These are phyloP conservation scores for Perizoma affinitatum DNA, from an alignment of 2,888 invertebrate species.

Conservation along the genomic window DNA sequence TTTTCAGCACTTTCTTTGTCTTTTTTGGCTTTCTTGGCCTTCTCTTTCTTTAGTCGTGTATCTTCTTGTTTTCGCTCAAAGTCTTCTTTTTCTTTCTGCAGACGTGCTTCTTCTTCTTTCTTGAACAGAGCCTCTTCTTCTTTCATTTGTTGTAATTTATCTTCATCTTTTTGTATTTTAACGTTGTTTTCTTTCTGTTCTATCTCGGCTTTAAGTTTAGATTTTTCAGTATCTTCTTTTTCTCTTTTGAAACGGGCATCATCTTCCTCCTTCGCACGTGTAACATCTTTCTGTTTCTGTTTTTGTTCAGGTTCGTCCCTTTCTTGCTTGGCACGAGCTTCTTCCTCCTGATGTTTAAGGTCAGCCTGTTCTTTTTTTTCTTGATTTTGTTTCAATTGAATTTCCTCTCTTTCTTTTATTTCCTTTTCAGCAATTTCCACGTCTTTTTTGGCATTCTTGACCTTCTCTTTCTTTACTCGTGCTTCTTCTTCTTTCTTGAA, in stretches of 20 bases:
- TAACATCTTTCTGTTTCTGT: slow-evolving; percentile 26
- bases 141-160: slow-evolving; percentile 16
- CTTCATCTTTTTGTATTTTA: slow-evolving; percentile 27
- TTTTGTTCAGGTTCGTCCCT: slow-evolving; percentile 6
- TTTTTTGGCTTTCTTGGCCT: not conserved
- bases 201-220: not conserved
- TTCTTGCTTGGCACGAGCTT: not conserved
- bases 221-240: not conserved
- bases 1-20: not conserved
- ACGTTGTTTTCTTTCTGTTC: slow-evolving; percentile 21
- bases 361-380: slow-evolving; percentile 9
- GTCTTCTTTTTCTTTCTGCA: slow-evolving; percentile 9
- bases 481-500: slow-evolving; percentile 13
- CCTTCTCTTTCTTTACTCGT: not conserved
- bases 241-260: no score
- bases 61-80: slow-evolving; percentile 15
- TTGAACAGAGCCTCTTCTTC: slow-evolving; percentile 1
- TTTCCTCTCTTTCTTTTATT: slow-evolving; percentile 5
- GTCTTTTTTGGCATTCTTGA: slow-evolving; percentile 3
- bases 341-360: slow-evolving; percentile 24
- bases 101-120: slow-evolving; percentile 16
- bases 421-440: not conserved
- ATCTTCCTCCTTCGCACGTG: slow-evolving; percentile 10
- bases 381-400: slow-evolving; percentile 2
- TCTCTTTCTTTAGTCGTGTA: not conserved